Evolutionary conservation across 2,797 vertebrate genomes (phyloP), one percentile per base, ranked within the genome.

Genomic region (Enteromius treurensis): DNA sequence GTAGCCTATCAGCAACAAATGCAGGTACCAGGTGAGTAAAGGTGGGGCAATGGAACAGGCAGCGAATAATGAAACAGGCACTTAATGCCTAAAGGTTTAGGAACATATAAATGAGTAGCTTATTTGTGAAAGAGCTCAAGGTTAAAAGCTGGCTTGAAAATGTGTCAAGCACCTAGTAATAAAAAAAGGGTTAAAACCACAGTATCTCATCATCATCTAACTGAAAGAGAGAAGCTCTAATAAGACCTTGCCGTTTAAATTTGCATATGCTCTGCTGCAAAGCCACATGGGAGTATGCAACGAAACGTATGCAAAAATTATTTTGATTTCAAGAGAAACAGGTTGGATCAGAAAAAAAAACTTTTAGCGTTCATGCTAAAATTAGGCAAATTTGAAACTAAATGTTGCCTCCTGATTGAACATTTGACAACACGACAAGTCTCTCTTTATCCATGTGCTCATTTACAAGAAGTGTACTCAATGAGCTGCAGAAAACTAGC

Each of bases 331-430:
- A 79, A 67, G 34, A 55, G 15, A 55, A 60, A 34, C 79, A 47
- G 40, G 68, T 71, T 58, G 40, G 29, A 53, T 70, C 15, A 26
- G 1, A 47, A 6, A 3, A 26, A 4, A 40, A 40, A 11, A 11
- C 0, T 4, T 26, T 53, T 42, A 40, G 13, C 4, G 2, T 26
- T 45, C 23, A 47, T 15, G 19, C 62, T 19, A 49, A n/a, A 76
- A 77, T 82, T 23, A 89, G 85, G 88, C 85, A 91, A 81, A 81
- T 85, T 23, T 79, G 2, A 23, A 85, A 84, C 85, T 89, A 86
- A 37, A 37, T 14, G 14, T 55, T n/a, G 70, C 89, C 88, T 92
- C 89, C 90, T 88, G 89, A 81, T 82, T 88, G 23, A 62, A 80
- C 86, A 51, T 85, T 67, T 79, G 1, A n/a, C 2, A 58, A 32